Base-by-base conservation (phyloP, 2,888 invertebrate species). In the Dasysyrphus albostriatus region DNA sequence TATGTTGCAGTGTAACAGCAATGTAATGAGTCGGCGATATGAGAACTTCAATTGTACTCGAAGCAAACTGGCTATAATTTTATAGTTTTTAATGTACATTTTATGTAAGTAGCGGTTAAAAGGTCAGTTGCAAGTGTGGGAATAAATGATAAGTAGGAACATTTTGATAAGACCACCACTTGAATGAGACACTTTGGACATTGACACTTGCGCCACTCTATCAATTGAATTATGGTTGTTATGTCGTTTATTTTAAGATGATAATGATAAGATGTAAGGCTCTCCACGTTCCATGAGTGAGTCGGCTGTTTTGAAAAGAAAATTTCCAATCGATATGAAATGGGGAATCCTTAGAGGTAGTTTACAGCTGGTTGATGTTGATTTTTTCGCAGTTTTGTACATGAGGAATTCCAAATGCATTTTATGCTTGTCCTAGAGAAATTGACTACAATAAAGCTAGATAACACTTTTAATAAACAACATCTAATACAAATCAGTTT, bases 91-190 rank as follows among this genome's bases (percentile, higher is more conserved):
- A 14, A 42, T 61, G 39, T 14, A 24, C 9, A 2, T 24, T 24
- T 24, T 24, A 24, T 24, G 24, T 42, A 14, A 59, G 19, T 24
- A 24, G 24, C 61, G 61, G 61, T 61, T 61, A 54, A 61, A 39
- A 61, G 61, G 39, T 61, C 61, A 61, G 24, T 10, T 24, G 3
- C 24, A 42, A 61, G 61, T 61, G 39, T 61, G 61, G 61, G 61
- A 61, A 61, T 61, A 12, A 39, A 24, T 61, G 61, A 61, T 61
- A 61, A 61, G 61, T 61, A 32, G 32, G 32, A 1, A 39, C 14
- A 42, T 24, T 4, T 42, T 42, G 61, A 42, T 61, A 42, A 61
- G 39, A 61, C 3, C 0, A 42, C 8, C 7, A 39, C 39, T 59
- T 59, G 19, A 59, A 24, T 19, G 39, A 6, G 12, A 24, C 39